Base-by-base conservation (phyloP, 2,888 invertebrate species). In the Drosophila buzzatii region DNA sequence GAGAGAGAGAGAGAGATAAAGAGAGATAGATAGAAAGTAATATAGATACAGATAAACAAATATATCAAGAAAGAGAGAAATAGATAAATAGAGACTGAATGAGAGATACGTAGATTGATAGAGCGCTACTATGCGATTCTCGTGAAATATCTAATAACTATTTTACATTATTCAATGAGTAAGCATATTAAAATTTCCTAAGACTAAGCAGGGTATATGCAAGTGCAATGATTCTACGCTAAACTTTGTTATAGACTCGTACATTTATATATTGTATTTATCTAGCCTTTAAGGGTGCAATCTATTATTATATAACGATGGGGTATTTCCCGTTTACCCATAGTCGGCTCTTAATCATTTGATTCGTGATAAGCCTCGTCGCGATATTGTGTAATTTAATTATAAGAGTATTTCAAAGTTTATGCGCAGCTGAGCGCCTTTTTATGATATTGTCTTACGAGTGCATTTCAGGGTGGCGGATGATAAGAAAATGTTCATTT, bases 361-460 rank as follows among this genome's bases (percentile, higher is more conserved):
- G 78, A 86, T 86, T 68, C 61, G 16, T 67, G 85, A 86, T 89
- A 84, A 86, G 84, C 72, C 41, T 27, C 51, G 53, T 27, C 65
- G 55, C 57, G 58, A 70, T 60, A 73, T 71, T 77, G 68, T 73
- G 63, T 66, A 68, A 76, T 70, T 71, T 69, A 75, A 60, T 45
- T 64, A 73, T 49, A 53, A 79, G 70, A 42, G 65, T 73, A 70
- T 79, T 73, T 41, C 60, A 67, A 53, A 65, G 52, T 70, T 76
- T 66, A 71, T 71, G 69, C 59, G 60, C 47, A 59, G 70, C 61
- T 70, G 47, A 60, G 47, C 59, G 59, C 16, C 49, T 58, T 70
- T 51, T 61, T 58, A 67, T 67, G 52, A 70, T 60, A 47, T 55
- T 56, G 61, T 64, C 45, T 42, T 31, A 31, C 51, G 37, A 47